These are phyloP conservation scores for Orgyia antiqua DNA, from an alignment of 2,888 invertebrate genomes.

Conservation along the genomic window DNA sequence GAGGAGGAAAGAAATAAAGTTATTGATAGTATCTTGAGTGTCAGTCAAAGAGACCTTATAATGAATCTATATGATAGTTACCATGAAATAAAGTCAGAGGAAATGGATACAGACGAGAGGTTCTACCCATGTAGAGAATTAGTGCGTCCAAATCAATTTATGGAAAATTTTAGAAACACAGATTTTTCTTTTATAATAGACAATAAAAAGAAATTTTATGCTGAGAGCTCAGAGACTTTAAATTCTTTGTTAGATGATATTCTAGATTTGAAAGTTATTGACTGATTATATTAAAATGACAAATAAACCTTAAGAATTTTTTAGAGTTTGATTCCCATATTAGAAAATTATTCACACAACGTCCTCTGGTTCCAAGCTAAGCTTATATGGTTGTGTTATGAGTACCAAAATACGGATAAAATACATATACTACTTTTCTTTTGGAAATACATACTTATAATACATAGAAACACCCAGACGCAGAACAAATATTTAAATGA, in stretches of 20 bases:
- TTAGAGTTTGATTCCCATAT: no score
- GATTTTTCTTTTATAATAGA: conserved; percentile 75
- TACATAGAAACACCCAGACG: no score
- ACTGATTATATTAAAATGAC: no score
- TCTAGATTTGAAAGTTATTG: conserved; percentile 10
- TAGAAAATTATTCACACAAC: no score
- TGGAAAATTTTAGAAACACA: conserved; percentile 33
- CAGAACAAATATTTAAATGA: no score
- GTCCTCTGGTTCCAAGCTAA: no score
- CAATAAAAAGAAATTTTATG: conserved; percentile 77
- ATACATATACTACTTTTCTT: no score
- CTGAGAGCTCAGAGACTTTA: conserved; percentile 66
- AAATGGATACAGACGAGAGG: conserved; percentile 12
- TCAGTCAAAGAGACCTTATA: background rate
- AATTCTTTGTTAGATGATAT: conserved; percentile 30
- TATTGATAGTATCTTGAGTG: background rate
- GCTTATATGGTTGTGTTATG: no score
- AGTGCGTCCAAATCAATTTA: conserved; percentile 33
- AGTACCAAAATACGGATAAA: no score
- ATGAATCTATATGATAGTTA: conserved; percentile 66
- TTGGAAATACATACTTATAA: no score
- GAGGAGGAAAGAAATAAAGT: background rate
- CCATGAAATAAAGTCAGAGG: conserved; percentile 6
- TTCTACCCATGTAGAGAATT: conserved; percentile 10
- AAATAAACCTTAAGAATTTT: no score